Evolutionary conservation across 2,113 vertebrate genomes (phyloP), one percentile per base, ranked within the genome.

Genomic region (Apodemus sylvaticus): DNA sequence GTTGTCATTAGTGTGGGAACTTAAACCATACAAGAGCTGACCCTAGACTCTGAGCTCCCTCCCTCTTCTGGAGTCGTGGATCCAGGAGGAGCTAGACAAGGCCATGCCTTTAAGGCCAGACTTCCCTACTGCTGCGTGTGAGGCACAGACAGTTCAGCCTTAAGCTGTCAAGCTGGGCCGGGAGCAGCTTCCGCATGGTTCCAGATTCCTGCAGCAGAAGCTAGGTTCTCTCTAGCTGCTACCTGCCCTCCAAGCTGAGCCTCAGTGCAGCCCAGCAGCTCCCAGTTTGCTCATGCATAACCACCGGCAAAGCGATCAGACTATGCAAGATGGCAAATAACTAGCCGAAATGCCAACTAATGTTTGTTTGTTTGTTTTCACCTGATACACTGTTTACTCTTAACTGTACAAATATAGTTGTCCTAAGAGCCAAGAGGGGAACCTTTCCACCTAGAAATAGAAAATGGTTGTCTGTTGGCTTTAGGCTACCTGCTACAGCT

Each of bases 371-470:
- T 77, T 71, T 78, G 68, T 68, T 42, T 39, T 51, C 5, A 1
- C 78, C 74, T 90, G 70, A 64, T 94, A 34, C 24, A 31, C 85
- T 95, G 19, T 96, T 95, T 92, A 79, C 74, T 95, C 77, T 74
- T 62, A 91, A 14, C 58, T 96, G 26, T 97, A 89, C 31, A 97
- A 62, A 97, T 86, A 81, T 3, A 60, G 10, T 93, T 88, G 53
- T 82, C 53, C 78, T 89, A 83, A 93, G 60, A 62, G 36, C 90
- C 89, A 87, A 91, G 60, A 48, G 36, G 64, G 55, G 86, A 31
- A 42, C 70, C 83, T 19, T 77, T 73, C 81, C 48, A 36, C 26
- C 87, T 90, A 90, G 58, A 90, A 96, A 76, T 62, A 96, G 83
- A 82, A 95, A 66, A 81, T n/a, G 60, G 51, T 68, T 91, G 58